Base-by-base conservation (phyloP, 2,888 invertebrate species). In the Cerastis rubricosa region DNA sequence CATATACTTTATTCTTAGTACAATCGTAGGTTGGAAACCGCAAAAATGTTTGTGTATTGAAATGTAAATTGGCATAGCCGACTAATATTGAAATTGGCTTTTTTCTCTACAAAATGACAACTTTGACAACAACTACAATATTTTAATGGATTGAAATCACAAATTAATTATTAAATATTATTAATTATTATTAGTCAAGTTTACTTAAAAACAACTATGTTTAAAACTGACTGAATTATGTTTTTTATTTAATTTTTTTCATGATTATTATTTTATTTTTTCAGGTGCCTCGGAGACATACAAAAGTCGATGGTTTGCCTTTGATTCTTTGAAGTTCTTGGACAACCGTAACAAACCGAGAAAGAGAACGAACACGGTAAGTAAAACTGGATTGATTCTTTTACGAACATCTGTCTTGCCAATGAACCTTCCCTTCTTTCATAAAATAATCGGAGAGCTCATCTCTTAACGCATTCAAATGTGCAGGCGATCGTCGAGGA, bases 31-130 rank as follows among this genome's bases (percentile, higher is more conserved):
- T 74, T 69, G 74, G 69, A 74, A 69, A 74, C 68, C 64, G 68
- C 68, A 68, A 74, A 69, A 74, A 69, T 74, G 74, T 74, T 69
- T 74, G 73, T 73, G 73, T 73, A 73, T 73, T 73, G 73, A 73
- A 73, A 73, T 73, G 73, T 73, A 73, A 73, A 73, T 73, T 73
- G 73, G 73, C 73, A 73, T 73, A 73, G 73, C 73, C 73, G 73
- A 73, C 73, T 73, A 73, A 73, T 73, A 73, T 73, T 73, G 73
- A 71, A 65, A 71, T 71, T 71, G 71, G 71, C 64, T 71, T 71
- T 71, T 71, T 71, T 71, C 71, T 71, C 71, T 71, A 71, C 71
- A 71, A 71, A 71, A 71, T 71, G 71, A 71, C 71, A 71, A 71
- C 71, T 71, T 71, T 71, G 71, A 71, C 71, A 71, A 71, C 71